Base-by-base conservation (phyloP, 2,797 vertebrate species). In the Hirundo rustica region DNA sequence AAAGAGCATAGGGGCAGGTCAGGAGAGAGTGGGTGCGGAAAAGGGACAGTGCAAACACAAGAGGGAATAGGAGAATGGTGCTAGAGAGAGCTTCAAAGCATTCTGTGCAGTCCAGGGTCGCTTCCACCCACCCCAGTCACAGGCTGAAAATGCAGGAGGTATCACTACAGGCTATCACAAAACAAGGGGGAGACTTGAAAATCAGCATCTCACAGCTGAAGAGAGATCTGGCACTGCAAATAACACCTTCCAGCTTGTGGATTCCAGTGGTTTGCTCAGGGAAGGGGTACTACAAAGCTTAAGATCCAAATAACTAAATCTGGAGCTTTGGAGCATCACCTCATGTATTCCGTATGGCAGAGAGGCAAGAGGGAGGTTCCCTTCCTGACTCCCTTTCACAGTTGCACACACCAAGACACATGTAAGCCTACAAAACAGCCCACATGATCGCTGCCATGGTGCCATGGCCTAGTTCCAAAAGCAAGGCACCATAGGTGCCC, bases 121-220 rank as follows among this genome's bases (percentile, higher is more conserved):
- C 64, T 36, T 93, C 11, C 64, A 64, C 53, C 57, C 32, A 7
- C 9, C 5, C 30, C 66, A 68, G 67, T 58, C 44, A 55, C 45
- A 90, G 73, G 32, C 61, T 89, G 85, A 67, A 89, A 91, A 91
- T 62, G 38, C 72, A 92, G n/a, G 38, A 57, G 83, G 51, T 73
- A 90, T 36, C 30, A 71, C 44, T 38, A 55, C 48, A 91, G 60
- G 48, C 79, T 91, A 47, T n/a, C 71, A 83, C 73, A 58, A 47
- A 88, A 51, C 55, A 91, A 75, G 48, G 44, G 38, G 8, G 36
- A 79, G 48, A 84, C 57, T 76, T 79, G 22, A 16, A 92, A 76
- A 82, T 34, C 54, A 76, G 23, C 53, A 71, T 45, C 54, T 26
- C 13, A 6, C 65, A 58, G 53, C 64, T 88, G 76, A 86, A 80